phyloP scores from a whole-genome alignment of 2,113 vertebrate species.

The Sporophila hypoxantha region DNA sequence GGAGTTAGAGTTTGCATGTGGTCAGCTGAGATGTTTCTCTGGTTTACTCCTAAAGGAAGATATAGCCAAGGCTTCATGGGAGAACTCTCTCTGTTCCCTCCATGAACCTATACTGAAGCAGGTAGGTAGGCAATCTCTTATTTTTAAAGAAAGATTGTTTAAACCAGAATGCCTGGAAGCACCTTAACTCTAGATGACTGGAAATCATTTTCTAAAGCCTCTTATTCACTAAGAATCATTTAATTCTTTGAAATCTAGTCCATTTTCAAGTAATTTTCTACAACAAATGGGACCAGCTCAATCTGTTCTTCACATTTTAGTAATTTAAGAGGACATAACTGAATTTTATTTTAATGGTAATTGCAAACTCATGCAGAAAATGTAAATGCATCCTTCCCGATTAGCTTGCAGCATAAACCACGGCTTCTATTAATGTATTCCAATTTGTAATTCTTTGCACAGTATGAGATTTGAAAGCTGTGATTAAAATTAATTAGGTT shows the following conservation, averaged over 20 bases:
- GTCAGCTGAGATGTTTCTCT: neutral
- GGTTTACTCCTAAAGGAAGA: neutral
- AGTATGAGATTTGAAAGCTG: slow-evolving; percentile 82
- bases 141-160: slow-evolving; percentile 36
- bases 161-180: slow-evolving; percentile 49
- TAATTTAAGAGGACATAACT: slow-evolving; percentile 71
- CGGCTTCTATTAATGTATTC: slow-evolving; percentile 78
- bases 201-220: slow-evolving; percentile 51
- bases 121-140: neutral
- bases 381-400: slow-evolving; percentile 73
- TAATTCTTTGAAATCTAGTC: slow-evolving; percentile 66
- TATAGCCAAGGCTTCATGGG: neutral
- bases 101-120: neutral
- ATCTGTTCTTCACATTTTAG: slow-evolving; percentile 69
- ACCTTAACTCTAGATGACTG: slow-evolving; percentile 34
- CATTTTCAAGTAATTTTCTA: slow-evolving; percentile 60
- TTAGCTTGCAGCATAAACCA: slow-evolving; percentile 77
- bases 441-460: slow-evolving; percentile 82
- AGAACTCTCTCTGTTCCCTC: neutral
- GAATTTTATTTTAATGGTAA: slow-evolving; percentile 76
- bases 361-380: slow-evolving; percentile 79
- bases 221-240: slow-evolving; percentile 35
- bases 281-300: slow-evolving; percentile 62
- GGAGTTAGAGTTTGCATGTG: neutral
- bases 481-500: slow-evolving; percentile 88